Evolutionary conservation across 1,140 invertebrate genomes (phyloP).

Genomic region (Augochlora pura): DNA sequence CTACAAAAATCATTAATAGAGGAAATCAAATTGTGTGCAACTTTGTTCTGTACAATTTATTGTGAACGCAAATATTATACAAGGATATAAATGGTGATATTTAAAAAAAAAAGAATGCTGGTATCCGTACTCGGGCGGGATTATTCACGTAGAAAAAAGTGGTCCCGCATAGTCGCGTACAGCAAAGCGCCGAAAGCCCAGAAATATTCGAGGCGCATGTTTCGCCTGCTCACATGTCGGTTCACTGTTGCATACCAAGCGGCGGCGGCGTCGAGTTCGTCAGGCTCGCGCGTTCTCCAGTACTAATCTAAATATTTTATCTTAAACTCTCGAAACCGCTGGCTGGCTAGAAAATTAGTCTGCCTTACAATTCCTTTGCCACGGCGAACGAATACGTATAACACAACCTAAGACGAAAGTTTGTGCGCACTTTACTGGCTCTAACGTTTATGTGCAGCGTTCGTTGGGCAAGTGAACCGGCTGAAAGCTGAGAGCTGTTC

Average conservation of each 20-base stretch:
- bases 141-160: too few species aligned
- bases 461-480: not conserved
- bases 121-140: too few species aligned
- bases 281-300: slow-evolving; percentile 13
- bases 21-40: too few species aligned
- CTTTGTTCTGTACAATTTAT: too few species aligned
- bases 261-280: slow-evolving; percentile 30
- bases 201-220: slow-evolving; percentile 31
- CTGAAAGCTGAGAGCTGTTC: not conserved
- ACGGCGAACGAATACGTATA: too few species aligned
- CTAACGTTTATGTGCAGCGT: not conserved
- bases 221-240: slow-evolving; percentile 3
- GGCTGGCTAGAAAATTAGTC: slow-evolving; percentile 32
- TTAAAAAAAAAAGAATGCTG: too few species aligned
- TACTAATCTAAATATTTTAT: slow-evolving; percentile 54
- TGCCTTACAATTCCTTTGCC: not conserved
- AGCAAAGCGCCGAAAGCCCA: not conserved
- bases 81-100: too few species aligned
- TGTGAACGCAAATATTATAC: too few species aligned
- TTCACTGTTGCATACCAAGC: slow-evolving; percentile 34
- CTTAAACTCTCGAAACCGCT: slow-evolving; percentile 16
- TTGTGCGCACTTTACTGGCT: not conserved
- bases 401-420: not conserved
- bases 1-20: too few species aligned
- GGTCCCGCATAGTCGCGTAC: not conserved